Percentiles rank a stretch among this genome's conserved stretches.
phyloP scores from a whole-genome alignment of 2,797 vertebrate genomes.

The Avahi laniger region DNA sequence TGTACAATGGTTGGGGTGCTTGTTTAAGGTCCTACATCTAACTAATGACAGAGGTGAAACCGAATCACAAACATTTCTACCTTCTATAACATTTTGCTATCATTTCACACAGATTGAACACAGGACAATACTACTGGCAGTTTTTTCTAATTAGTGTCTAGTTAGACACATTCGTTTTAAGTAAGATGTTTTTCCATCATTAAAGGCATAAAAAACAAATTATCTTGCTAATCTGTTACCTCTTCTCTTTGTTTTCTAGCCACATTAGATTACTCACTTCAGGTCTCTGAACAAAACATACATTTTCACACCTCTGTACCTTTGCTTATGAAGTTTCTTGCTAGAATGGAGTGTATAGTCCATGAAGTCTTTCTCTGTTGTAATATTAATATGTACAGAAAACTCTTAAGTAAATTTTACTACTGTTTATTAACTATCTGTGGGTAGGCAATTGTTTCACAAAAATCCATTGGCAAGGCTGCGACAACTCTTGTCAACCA shows the following conservation, averaged over 20 bases:
- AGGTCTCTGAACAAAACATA: background rate
- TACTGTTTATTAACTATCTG: background rate
- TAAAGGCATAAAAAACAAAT: background rate
- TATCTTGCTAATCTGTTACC: background rate
- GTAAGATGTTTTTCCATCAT: background rate
- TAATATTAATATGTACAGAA: background rate
- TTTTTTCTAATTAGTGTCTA: background rate
- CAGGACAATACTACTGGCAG: background rate
- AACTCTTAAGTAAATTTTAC: background rate
- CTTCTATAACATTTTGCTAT: background rate
- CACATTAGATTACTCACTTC: background rate
- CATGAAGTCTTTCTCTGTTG: background rate
- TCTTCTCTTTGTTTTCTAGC: background rate
- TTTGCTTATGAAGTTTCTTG: background rate
- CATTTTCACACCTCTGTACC: background rate
- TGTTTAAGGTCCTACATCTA: background rate
- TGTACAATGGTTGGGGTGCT: background rate
- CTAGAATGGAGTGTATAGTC: background rate
- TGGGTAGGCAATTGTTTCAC: background rate
- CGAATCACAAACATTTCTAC: background rate
- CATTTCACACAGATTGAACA: background rate
- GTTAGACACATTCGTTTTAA: background rate
- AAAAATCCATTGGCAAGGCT: background rate
- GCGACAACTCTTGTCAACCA: background rate
- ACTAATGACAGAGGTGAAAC: background rate